A percentile compares a stretch with the other conserved stretches of the same genome.
phyloP scores from a whole-genome alignment of 2,888 invertebrate species.

The Oligia strigilis region DNA sequence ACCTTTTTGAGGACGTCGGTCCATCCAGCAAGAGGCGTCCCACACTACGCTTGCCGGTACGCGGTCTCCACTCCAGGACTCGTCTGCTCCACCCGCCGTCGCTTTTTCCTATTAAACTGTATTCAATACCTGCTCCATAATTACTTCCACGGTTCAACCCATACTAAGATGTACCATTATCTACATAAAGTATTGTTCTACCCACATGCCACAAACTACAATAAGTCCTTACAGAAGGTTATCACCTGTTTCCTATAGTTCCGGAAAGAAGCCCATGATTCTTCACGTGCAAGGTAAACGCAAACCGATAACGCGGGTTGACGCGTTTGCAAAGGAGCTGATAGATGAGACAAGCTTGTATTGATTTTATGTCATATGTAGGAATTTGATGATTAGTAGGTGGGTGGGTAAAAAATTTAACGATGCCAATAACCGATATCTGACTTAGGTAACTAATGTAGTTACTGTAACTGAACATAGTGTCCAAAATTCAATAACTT shows the following conservation, averaged over 20 bases:
- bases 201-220: conserved; percentile 16
- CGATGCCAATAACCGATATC: not conserved
- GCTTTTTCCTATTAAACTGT: not conserved
- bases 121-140: conserved; percentile 9
- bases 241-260: conserved; percentile 42
- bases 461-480: no score
- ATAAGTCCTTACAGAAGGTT: conserved; percentile 32
- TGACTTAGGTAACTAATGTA: not conserved
- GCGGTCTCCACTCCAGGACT: not conserved
- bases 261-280: conserved; percentile 58
- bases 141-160: not conserved
- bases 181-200: conserved; percentile 9
- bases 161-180: conserved; percentile 10
- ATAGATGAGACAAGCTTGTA: conserved; percentile 31
- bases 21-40: not conserved
- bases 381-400: not conserved
- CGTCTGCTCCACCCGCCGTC: not conserved
- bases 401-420: not conserved
- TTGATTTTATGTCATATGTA: conserved; percentile 17
- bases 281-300: conserved; percentile 42
- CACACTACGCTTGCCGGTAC: not conserved
- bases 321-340: conserved; percentile 21
- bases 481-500: not conserved
- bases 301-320: conserved; percentile 41
- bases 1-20: not conserved